Percentiles rank a stretch among this genome's conserved stretches.
Evolutionary conservation across 2,797 vertebrate species (phyloP).

Genomic region (Phaenicophaeus curvirostris): DNA sequence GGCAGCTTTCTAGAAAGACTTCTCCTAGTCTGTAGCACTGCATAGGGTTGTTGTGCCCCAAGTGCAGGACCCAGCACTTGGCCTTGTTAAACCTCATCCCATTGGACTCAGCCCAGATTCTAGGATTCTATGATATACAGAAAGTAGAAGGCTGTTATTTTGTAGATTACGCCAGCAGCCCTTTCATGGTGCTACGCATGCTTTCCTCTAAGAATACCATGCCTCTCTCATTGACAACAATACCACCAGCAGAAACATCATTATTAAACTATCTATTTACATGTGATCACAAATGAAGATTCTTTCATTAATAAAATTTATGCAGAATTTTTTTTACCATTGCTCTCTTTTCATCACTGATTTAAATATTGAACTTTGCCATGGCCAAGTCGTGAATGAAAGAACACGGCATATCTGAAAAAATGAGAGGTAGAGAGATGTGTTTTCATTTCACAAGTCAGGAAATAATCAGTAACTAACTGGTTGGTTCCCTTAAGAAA

Average conservation of each 20-base stretch:
- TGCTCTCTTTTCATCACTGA: background rate
- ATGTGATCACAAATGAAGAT: background rate
- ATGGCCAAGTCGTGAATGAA: background rate
- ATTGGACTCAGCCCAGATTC: too few relatives aligned
- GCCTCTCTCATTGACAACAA: background rate
- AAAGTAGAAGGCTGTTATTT: background rate
- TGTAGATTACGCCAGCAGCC: background rate
- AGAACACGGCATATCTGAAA: background rate
- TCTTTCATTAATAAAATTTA: background rate
- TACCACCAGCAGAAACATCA: background rate
- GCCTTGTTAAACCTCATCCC: too few relatives aligned
- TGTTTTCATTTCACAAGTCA: background rate
- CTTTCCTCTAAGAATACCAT: background rate
- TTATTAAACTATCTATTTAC: background rate
- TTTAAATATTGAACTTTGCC: background rate
- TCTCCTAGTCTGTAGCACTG: too few relatives aligned
- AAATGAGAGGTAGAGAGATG: background rate
- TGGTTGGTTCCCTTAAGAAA: background rate
- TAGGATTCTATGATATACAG: too few relatives aligned
- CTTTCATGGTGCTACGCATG: rapidly evolving
- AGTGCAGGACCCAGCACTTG: too few relatives aligned
- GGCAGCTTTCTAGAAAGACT: too few relatives aligned
- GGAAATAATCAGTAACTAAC: background rate
- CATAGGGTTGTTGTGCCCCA: too few relatives aligned
- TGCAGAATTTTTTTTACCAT: background rate